Conservation (phyloP, 2,113 vertebrate species). For the Sturnus vulgaris region DNA sequence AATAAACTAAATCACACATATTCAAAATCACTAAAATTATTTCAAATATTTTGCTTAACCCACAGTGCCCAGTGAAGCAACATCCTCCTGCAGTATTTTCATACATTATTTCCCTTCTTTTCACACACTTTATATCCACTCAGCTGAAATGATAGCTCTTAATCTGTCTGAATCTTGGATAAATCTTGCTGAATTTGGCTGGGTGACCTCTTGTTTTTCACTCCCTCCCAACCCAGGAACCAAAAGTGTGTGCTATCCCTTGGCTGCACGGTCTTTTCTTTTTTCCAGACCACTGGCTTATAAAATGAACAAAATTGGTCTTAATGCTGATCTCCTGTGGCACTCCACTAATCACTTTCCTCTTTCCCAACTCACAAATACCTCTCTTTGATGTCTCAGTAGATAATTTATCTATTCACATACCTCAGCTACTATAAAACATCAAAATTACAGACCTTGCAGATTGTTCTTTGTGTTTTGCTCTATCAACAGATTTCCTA, state of each 20-base stretch:
- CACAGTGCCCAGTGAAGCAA: not conserved
- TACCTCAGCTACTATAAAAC: conserved; percentile 38
- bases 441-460: conserved; percentile 48
- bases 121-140: not conserved
- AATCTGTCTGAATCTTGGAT: not conserved
- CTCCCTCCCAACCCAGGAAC: not conserved
- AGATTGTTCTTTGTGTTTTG: conserved; percentile 52
- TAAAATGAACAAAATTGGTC: conserved; percentile 64
- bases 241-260: not conserved
- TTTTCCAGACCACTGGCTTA: conserved; percentile 57
- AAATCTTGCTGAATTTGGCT: not conserved
- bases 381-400: conserved; percentile 47
- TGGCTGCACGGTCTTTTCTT: not conserved
- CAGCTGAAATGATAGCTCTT: not conserved
- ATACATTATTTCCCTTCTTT: not conserved
- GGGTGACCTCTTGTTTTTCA: not conserved
- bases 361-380: conserved; percentile 54
- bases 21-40: not conserved
- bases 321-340: conserved; percentile 23
- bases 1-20: not conserved
- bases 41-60: not conserved
- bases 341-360: conserved; percentile 49
- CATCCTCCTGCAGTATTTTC: not conserved
- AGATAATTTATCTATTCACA: conserved; percentile 55
- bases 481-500: conserved; percentile 48